These are phyloP conservation scores for Zygothrica quintamaculata DNA, from an alignment of 2,888 invertebrate genomes.

Conservation along the genomic window DNA sequence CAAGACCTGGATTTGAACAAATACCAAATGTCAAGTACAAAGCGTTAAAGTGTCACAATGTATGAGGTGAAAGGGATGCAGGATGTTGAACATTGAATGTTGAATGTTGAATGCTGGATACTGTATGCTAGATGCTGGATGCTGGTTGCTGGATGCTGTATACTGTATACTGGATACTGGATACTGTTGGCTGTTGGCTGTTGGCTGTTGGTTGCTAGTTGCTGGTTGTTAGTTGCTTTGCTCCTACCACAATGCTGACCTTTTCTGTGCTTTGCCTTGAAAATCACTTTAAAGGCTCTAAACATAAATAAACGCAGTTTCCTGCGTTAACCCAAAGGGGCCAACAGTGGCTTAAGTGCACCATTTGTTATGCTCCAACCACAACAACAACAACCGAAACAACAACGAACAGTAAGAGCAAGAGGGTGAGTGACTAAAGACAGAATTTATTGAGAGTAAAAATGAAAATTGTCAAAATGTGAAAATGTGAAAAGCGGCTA, in stretches of 20 bases:
- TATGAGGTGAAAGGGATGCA: constrained; percentile 34
- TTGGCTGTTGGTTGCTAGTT: not conserved
- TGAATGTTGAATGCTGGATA: too few species aligned
- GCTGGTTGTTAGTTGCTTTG: too few species aligned
- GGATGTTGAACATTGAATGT: not conserved
- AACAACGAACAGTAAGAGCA: too few species aligned
- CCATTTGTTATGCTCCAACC: constrained; percentile 22
- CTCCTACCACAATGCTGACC: constrained; percentile 22
- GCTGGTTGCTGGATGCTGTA: not conserved
- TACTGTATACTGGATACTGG: too few species aligned
- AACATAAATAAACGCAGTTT: constrained; percentile 50
- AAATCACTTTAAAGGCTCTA: constrained; percentile 46
- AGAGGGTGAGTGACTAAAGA: constrained; percentile 30
- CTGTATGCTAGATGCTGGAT: too few species aligned
- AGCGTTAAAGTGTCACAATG: constrained; percentile 70
- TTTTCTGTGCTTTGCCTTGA: constrained; percentile 23
- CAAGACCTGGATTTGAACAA: constrained; percentile 47
- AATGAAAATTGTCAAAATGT: constrained; percentile 63
- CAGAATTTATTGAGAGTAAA: constrained; percentile 59
- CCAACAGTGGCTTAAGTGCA: constrained; percentile 15
- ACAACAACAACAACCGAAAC: too few species aligned
- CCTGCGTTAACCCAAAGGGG: not conserved
- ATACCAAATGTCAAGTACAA: constrained; percentile 76
- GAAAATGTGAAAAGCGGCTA: constrained; percentile 30
- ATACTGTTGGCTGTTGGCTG: too few species aligned